Percentiles rank a stretch among this genome's conserved stretches.
phyloP scores from a whole-genome alignment of 1,140 invertebrate species.

The Drosophila jambulina region DNA sequence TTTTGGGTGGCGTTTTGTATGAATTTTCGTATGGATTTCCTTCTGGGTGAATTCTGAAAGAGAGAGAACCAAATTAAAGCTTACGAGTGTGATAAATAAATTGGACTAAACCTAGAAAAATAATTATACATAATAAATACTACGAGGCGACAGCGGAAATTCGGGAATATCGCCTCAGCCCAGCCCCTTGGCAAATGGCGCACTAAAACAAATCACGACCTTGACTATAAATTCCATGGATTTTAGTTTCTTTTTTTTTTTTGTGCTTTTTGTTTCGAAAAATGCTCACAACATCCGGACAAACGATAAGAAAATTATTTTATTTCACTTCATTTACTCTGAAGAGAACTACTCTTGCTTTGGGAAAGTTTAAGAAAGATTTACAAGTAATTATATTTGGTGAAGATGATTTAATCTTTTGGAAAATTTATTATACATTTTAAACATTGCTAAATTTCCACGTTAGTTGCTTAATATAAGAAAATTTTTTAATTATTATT shows the following conservation, averaged over 20 bases:
- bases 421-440: too few species aligned
- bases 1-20: background rate
- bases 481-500: too few species aligned
- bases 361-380: background rate
- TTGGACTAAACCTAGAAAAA: background rate
- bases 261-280: background rate
- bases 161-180: background rate
- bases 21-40: background rate
- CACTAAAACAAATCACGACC: slow-evolving; percentile 32
- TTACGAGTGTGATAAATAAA: slow-evolving; percentile 4
- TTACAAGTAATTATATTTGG: too few species aligned
- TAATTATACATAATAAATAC: background rate
- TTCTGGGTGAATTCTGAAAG: slow-evolving; percentile 5
- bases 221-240: slow-evolving; percentile 29
- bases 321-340: background rate
- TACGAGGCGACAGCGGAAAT: slow-evolving; percentile 8
- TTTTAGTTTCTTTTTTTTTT: slow-evolving; percentile 5
- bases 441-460: too few species aligned
- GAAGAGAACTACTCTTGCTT: background rate
- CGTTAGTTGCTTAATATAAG: too few species aligned
- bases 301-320: slow-evolving; percentile 16
- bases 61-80: background rate
- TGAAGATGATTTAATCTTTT: too few species aligned
- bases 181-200: slow-evolving; percentile 25
- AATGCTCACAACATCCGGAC: slow-evolving; percentile 28